Evolutionary conservation across 2,888 invertebrate genomes (phyloP).

Genomic region (Taenaris catops): DNA sequence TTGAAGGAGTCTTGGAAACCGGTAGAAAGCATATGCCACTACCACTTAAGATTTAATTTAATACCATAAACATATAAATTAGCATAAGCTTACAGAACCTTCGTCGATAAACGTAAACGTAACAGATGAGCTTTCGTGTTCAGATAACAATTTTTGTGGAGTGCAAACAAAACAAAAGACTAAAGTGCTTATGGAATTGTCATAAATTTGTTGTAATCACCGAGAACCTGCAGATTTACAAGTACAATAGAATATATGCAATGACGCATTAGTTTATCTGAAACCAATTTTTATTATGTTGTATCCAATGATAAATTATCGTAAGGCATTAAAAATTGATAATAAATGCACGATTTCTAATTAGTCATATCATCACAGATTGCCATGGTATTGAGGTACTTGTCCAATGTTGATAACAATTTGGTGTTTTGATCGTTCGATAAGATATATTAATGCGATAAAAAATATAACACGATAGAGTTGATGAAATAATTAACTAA

Average conservation of each 20-base stretch:
- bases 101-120: too few relatives aligned
- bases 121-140: too few relatives aligned
- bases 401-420: slow-evolving; percentile 13
- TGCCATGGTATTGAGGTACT: slow-evolving; percentile 10
- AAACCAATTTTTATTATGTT: slow-evolving; percentile 6
- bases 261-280: neutral
- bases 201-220: too few relatives aligned
- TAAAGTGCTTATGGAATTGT: too few relatives aligned
- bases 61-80: too few relatives aligned
- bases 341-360: slow-evolving; percentile 13
- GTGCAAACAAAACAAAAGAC: too few relatives aligned
- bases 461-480: neutral
- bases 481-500: neutral
- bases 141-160: too few relatives aligned
- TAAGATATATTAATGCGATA: slow-evolving; percentile 14
- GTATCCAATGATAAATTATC: slow-evolving; percentile 3
- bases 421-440: slow-evolving; percentile 16
- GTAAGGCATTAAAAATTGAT: slow-evolving; percentile 5
- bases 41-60: too few relatives aligned
- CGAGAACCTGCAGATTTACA: neutral
- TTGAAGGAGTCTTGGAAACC: too few relatives aligned
- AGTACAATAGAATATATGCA: neutral
- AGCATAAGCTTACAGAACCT: too few relatives aligned
- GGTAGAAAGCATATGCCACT: too few relatives aligned
- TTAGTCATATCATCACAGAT: slow-evolving; percentile 13